These are phyloP conservation scores for Hippoglossus hippoglossus DNA, from an alignment of 2,797 vertebrate genomes.

Conservation along the genomic window DNA sequence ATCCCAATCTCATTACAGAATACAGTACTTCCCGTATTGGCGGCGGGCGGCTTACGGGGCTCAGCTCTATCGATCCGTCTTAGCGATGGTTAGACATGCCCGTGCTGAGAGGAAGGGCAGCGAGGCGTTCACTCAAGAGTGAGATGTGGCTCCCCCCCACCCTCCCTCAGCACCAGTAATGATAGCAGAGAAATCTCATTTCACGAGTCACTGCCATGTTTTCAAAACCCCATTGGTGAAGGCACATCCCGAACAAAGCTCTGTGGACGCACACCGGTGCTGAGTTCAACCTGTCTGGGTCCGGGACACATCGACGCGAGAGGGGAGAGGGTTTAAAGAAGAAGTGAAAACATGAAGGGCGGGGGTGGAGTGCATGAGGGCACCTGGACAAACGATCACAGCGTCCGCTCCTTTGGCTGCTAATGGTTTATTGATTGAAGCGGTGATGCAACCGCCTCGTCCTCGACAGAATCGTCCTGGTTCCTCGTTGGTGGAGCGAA, in stretches of 20 bases:
- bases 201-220: constrained; percentile 83
- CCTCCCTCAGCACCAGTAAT: constrained; percentile 56
- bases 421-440: constrained; percentile 85
- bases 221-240: constrained; percentile 72
- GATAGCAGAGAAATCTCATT: constrained; percentile 84
- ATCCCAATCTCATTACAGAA: constrained; percentile 72
- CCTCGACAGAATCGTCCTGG: constrained; percentile 32
- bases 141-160: too few relatives aligned
- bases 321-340: constrained; percentile 60
- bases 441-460: constrained; percentile 42
- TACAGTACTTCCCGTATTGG: constrained; percentile 73
- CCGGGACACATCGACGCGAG: constrained; percentile 52
- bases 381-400: constrained; percentile 66
- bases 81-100: constrained; percentile 73
- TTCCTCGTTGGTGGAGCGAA: constrained; percentile 36
- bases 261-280: constrained; percentile 29
- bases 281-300: constrained; percentile 68
- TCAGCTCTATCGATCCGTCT: constrained; percentile 77
- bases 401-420: constrained; percentile 74
- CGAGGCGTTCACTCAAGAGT: constrained; percentile 68
- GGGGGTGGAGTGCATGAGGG: constrained; percentile 44
- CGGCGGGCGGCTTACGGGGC: constrained; percentile 66
- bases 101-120: constrained; percentile 52
- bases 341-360: constrained; percentile 53
- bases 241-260: constrained; percentile 63